Percentiles rank a stretch among this genome's conserved stretches.
These are phyloP conservation scores for Rhipidura dahli DNA, from an alignment of 2,113 vertebrate genomes.

Conservation along the genomic window DNA sequence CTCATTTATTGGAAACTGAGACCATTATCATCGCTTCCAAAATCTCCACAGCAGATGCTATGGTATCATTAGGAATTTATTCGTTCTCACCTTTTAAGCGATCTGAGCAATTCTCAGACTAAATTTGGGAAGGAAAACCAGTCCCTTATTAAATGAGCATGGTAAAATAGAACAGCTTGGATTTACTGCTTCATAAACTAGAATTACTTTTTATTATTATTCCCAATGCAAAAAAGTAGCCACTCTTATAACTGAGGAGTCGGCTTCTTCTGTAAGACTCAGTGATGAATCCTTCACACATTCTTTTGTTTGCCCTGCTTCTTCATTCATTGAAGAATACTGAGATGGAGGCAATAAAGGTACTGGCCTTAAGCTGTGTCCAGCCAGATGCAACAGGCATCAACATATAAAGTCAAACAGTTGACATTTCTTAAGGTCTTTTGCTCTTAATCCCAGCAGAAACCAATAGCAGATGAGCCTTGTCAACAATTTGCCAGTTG, in stretches of 20 bases:
- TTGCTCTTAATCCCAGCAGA: slow-evolving; percentile 16
- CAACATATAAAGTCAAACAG: not conserved
- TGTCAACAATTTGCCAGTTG: slow-evolving; percentile 66
- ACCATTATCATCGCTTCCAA: not conserved
- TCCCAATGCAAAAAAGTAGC: not conserved
- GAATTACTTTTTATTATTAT: not conserved
- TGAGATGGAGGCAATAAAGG: not conserved
- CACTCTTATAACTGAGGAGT: not conserved
- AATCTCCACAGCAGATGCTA: not conserved
- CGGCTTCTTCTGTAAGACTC: not conserved
- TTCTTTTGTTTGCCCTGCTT: not conserved
- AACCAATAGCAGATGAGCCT: slow-evolving; percentile 64
- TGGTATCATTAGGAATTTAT: not conserved
- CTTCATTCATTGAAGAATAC: not conserved
- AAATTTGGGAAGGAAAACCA: not conserved
- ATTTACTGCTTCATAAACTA: not conserved
- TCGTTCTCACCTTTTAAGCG: not conserved
- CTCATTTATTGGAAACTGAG: not conserved
- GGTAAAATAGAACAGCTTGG: not conserved
- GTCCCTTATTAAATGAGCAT: not conserved
- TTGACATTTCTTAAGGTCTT: slow-evolving; percentile 11
- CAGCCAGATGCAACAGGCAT: slow-evolving; percentile 13
- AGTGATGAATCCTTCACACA: not conserved
- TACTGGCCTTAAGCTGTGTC: not conserved
- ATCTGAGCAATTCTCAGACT: not conserved